These are phyloP conservation scores for Lacerta viridis DNA, from an alignment of 2,797 vertebrate species.

Conservation along the genomic window DNA sequence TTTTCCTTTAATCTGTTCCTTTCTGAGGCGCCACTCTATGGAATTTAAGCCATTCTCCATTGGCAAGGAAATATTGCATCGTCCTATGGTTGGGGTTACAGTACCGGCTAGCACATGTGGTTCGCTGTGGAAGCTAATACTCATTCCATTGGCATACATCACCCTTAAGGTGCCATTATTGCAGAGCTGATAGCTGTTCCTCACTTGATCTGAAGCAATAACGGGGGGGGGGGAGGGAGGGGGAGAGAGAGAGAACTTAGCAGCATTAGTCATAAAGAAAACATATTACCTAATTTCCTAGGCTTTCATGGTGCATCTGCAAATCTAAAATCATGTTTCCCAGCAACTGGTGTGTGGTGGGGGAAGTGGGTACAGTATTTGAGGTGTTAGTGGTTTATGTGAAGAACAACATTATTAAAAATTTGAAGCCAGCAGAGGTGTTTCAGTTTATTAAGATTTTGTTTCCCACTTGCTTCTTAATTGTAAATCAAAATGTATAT, in stretches of 20 bases:
- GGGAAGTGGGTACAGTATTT: conserved; percentile 70
- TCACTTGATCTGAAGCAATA: conserved; percentile 93
- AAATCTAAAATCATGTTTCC: conserved; percentile 78
- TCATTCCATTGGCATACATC: conserved; percentile 99
- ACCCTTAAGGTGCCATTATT: conserved; percentile 97
- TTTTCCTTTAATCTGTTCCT: conserved; percentile 98
- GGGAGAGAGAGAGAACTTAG: conserved; percentile 57
- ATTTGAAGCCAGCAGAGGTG: conserved; percentile 76
- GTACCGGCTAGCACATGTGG: conserved; percentile 97
- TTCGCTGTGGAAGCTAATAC: conserved; percentile 98
- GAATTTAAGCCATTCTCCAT: conserved; percentile 98
- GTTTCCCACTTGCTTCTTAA: conserved; percentile 75
- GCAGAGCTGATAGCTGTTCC: conserved; percentile 99
- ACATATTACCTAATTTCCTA: conserved; percentile 76
- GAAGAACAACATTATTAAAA: conserved; percentile 76
- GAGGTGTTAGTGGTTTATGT: conserved; percentile 75
- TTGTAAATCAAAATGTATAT: conserved; percentile 75
- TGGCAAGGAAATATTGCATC: conserved; percentile 97
- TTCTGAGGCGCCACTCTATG: conserved; percentile 98
- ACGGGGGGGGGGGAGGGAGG: conserved; percentile 60
- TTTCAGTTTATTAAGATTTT: conserved; percentile 72
- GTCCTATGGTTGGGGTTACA: conserved; percentile 97
- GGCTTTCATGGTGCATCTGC: conserved; percentile 77
- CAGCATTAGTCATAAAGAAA: conserved; percentile 76
- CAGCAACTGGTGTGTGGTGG: conserved; percentile 71